Conservation (phyloP, 2,113 vertebrate species). For the Genyomyrus donnyi region DNA sequence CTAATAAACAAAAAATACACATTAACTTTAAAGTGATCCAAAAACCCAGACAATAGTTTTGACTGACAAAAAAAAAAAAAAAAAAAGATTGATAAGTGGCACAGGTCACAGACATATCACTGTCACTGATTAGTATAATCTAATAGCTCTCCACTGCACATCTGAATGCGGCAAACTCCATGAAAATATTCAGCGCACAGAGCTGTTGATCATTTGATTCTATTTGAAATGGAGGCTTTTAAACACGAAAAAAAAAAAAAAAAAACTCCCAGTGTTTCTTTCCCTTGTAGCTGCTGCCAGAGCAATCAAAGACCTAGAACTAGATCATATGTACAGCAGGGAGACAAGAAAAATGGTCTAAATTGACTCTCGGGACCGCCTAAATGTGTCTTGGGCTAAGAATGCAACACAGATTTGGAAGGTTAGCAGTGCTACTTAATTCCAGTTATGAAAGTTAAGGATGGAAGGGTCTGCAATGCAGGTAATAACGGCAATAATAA, state of each 20-base stretch:
- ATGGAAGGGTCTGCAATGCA: not conserved
- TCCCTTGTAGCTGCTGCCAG: not conserved
- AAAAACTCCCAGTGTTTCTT: not conserved
- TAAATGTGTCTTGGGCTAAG: conserved; percentile 2
- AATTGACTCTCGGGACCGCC: not conserved
- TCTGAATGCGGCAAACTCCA: not conserved
- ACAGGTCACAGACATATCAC: not conserved
- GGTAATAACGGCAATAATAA: not conserved
- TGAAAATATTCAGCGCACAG: not conserved
- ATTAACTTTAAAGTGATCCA: not conserved
- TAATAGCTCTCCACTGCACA: not conserved
- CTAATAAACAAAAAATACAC: not conserved
- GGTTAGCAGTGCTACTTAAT: not conserved
- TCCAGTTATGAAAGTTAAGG: not conserved
- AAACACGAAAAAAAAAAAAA: not conserved
- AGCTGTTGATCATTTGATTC: not conserved
- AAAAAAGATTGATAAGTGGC: not conserved
- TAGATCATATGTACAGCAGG: conserved; percentile 5
- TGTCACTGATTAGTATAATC: not conserved
- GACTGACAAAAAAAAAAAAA: not conserved
- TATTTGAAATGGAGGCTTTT: not conserved
- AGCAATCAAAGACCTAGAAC: not conserved
- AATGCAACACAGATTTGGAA: not conserved
- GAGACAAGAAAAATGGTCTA: conserved; percentile 5
- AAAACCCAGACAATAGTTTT: not conserved